These are phyloP conservation scores for Cheiracanthium punctorium DNA, from an alignment of 2,888 invertebrate genomes.

Conservation along the genomic window DNA sequence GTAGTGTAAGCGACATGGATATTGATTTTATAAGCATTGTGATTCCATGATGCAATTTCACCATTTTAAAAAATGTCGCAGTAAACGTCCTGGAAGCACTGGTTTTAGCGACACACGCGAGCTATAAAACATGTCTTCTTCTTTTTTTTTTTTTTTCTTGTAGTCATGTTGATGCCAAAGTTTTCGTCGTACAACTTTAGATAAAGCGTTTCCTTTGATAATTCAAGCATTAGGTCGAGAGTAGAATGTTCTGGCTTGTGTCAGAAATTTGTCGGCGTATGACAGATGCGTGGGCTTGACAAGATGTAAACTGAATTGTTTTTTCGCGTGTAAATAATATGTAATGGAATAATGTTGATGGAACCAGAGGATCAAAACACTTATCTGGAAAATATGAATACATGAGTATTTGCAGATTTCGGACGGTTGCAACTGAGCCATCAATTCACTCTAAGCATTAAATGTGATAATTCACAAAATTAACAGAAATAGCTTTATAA, in stretches of 20 bases:
- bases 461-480: too few relatives aligned
- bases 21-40: too few relatives aligned
- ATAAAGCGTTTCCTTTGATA: neutral
- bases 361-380: too few relatives aligned
- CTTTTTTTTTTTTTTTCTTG: neutral
- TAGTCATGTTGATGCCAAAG: neutral
- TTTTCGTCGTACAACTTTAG: neutral
- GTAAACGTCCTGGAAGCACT: neutral
- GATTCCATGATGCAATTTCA: too few relatives aligned
- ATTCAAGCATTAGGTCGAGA: neutral
- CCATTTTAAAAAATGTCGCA: too few relatives aligned
- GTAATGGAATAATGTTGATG: neutral
- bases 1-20: too few relatives aligned
- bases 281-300: constrained; percentile 4
- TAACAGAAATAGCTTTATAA: too few relatives aligned
- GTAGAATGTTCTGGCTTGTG: neutral
- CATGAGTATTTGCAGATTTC: too few relatives aligned
- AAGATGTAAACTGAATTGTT: neutral
- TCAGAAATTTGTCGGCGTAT: neutral
- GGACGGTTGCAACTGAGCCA: too few relatives aligned
- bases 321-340: neutral
- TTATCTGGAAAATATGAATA: too few relatives aligned
- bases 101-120: neutral
- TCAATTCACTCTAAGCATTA: too few relatives aligned
- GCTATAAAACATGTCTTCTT: too few relatives aligned